phyloP scores from a whole-genome alignment of 35 echinoderm and acorn worm genomes.

The Strongylocentrotus purpuratus region DNA sequence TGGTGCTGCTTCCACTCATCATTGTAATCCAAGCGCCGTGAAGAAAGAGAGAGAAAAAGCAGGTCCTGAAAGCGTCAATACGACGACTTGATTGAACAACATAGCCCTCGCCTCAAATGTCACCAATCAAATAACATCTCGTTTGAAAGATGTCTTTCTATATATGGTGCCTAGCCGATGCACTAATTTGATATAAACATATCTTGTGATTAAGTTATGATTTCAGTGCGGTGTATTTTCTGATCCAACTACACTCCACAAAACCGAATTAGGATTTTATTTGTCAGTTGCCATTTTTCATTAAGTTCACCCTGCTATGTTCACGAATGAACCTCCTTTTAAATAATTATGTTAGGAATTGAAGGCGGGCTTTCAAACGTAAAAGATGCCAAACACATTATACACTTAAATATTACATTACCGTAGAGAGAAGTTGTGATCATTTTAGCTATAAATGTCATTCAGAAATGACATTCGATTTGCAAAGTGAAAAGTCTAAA shows the following conservation, averaged over 20 bases:
- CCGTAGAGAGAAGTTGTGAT: neutral
- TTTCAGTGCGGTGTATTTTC: neutral
- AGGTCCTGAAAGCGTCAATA: neutral
- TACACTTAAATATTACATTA: neutral
- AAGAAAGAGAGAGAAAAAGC: neutral
- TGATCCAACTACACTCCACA: neutral
- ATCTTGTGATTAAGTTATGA: conserved; percentile 1
- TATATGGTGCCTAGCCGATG: neutral
- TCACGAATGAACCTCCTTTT: neutral
- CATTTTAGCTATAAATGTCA: neutral
- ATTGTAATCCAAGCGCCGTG: neutral
- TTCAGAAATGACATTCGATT: neutral
- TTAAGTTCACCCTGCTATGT: neutral
- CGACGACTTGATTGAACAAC: conserved; percentile 16
- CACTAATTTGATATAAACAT: neutral
- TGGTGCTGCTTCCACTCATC: neutral
- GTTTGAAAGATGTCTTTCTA: neutral
- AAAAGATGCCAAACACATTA: neutral
- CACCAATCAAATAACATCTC: neutral
- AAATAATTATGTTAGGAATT: neutral
- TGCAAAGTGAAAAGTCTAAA: neutral
- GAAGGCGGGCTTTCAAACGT: neutral
- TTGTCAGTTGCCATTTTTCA: neutral
- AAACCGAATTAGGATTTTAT: conserved; percentile 12
- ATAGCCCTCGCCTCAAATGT: neutral